These are phyloP conservation scores for Meda fulgida DNA, from an alignment of 2,797 vertebrate species.

Conservation along the genomic window DNA sequence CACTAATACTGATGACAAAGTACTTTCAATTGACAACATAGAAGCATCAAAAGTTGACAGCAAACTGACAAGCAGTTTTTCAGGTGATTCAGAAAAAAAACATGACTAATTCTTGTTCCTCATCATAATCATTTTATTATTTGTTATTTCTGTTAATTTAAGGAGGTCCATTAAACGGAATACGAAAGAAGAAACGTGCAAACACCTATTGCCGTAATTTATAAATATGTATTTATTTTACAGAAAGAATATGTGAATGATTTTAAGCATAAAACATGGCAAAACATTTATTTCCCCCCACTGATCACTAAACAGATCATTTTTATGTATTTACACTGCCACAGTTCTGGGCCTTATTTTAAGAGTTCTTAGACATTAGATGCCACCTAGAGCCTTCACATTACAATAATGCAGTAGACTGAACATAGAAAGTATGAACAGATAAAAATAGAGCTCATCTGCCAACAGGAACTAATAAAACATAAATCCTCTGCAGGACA, in stretches of 20 bases:
- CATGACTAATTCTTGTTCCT: not conserved
- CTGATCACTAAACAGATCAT: not conserved
- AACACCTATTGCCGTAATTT: not conserved
- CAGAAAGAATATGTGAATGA: not conserved
- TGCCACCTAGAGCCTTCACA: not conserved
- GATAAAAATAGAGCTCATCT: slow-evolving; percentile 30
- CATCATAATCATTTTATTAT: not conserved
- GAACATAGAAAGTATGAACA: slow-evolving; percentile 29
- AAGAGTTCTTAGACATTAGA: slow-evolving; percentile 9
- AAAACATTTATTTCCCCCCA: not conserved
- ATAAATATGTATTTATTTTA: not conserved
- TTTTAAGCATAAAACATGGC: not conserved
- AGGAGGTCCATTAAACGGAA: not conserved
- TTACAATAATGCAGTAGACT: slow-evolving; percentile 14
- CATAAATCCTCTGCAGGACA: not conserved
- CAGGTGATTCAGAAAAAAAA: not conserved
- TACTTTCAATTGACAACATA: slow-evolving; percentile 76
- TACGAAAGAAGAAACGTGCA: not conserved
- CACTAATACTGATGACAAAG: slow-evolving; percentile 80
- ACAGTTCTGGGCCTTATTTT: not conserved
- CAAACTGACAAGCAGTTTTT: slow-evolving; percentile 11
- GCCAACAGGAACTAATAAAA: slow-evolving; percentile 8
- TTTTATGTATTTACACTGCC: not conserved
- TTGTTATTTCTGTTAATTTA: not conserved
- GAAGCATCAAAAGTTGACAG: slow-evolving; percentile 24